phyloP scores from a whole-genome alignment of 37 sponge, comb jelly and placozoan genomes.

The Petrosia ficiformis region DNA sequence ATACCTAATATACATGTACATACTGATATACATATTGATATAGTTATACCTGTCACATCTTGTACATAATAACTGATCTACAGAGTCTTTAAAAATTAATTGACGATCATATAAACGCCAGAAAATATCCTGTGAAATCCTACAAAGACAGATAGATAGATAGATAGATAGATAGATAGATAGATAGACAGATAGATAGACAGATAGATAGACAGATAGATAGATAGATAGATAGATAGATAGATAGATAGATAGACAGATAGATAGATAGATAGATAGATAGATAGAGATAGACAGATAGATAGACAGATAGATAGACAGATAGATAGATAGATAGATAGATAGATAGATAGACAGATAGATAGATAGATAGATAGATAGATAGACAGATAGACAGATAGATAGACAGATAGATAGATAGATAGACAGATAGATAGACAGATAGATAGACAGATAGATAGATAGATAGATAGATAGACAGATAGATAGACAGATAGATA shows the following conservation, averaged over 20 bases:
- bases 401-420: slow-evolving; percentile 16
- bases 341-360: slow-evolving; percentile 20
- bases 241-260: slow-evolving; percentile 15
- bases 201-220: slow-evolving; percentile 22
- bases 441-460: background rate
- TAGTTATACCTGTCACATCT: slow-evolving; percentile 70
- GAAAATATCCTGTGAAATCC: slow-evolving; percentile 97
- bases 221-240: background rate
- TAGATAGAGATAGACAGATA: too few species aligned
- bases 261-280: background rate
- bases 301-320: background rate
- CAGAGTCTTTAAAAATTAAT: slow-evolving; percentile 70
- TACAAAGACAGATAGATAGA: slow-evolving; percentile 15
- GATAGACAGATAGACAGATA: background rate
- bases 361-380: background rate
- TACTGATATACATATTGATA: background rate
- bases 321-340: slow-evolving; percentile 14
- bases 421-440: background rate
- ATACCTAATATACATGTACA: background rate
- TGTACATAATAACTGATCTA: slow-evolving; percentile 90
- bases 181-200: slow-evolving; percentile 13
- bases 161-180: too few species aligned
- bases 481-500: slow-evolving; percentile 14
- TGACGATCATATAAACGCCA: slow-evolving; percentile 82
- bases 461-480: slow-evolving; percentile 8